Evolutionary conservation across 2,888 invertebrate genomes (phyloP).

Genomic region (Cataglyphis livida): DNA sequence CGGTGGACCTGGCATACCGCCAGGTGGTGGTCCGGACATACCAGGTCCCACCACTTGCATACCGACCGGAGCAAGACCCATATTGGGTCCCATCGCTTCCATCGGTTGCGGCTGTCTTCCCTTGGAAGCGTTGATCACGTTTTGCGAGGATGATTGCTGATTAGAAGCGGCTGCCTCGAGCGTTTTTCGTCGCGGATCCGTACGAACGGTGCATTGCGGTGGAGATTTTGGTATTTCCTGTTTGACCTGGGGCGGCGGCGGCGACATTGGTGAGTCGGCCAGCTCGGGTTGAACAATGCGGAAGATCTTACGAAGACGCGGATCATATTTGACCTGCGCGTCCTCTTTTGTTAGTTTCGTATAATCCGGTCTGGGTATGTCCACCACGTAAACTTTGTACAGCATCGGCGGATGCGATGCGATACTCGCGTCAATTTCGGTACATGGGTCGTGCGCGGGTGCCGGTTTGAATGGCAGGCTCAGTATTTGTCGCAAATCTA

Average conservation of each 20-base stretch:
- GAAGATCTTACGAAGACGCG: constrained; percentile 91
- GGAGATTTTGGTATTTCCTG: constrained; percentile 85
- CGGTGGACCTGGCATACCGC: constrained; percentile 62
- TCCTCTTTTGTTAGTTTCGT: constrained; percentile 90
- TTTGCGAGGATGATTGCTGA: constrained; percentile 67
- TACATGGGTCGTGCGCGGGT: constrained; percentile 93
- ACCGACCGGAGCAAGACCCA: constrained; percentile 71
- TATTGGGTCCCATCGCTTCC: constrained; percentile 69
- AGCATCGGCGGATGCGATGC: constrained; percentile 91
- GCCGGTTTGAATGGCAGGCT: constrained; percentile 92
- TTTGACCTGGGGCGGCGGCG: constrained; percentile 84
- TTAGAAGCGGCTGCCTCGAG: constrained; percentile 75
- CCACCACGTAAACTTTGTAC: constrained; percentile 89
- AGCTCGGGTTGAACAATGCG: constrained; percentile 88
- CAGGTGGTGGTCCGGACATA: constrained; percentile 51
- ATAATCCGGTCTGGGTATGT: constrained; percentile 92
- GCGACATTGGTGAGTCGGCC: constrained; percentile 88
- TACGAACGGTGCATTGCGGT: constrained; percentile 78
- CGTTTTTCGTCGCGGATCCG: constrained; percentile 83
- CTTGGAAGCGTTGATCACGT: constrained; percentile 68
- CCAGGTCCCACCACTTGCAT: constrained; percentile 66
- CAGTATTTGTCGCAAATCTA: constrained; percentile 90
- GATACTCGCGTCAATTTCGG: constrained; percentile 94
- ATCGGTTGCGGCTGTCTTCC: constrained; percentile 66
- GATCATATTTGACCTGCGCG: constrained; percentile 91